A percentile compares a stretch with the other conserved stretches of the same genome.
phyloP scores from a whole-genome alignment of 1,140 invertebrate genomes.

The Bursaphelenchus mucronatus region DNA sequence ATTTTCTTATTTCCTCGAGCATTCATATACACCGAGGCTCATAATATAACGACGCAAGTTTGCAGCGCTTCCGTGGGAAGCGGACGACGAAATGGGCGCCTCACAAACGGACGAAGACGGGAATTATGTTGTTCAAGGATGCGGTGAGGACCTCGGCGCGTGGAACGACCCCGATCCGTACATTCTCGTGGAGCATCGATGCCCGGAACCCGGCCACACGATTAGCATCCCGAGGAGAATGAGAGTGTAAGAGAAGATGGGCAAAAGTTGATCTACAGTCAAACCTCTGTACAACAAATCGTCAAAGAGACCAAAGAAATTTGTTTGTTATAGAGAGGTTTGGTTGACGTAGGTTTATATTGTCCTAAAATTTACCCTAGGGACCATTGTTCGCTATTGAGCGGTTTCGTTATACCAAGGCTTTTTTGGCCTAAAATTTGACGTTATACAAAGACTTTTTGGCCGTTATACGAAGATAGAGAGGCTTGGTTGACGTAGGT shows the following conservation, averaged over 20 bases:
- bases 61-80: slow-evolving; percentile 41
- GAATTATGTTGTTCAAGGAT: slow-evolving; percentile 32
- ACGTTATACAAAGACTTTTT: too few species aligned
- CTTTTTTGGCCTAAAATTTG: too few species aligned
- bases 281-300: too few species aligned
- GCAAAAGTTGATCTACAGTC: too few species aligned
- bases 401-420: too few species aligned
- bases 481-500: too few species aligned
- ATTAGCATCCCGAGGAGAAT: slow-evolving; percentile 26
- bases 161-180: slow-evolving; percentile 48
- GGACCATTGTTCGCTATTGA: too few species aligned
- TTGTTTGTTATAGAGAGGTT: too few species aligned
- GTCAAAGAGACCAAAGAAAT: too few species aligned
- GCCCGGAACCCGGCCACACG: slow-evolving; percentile 33
- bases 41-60: background rate
- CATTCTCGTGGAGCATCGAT: slow-evolving; percentile 33
- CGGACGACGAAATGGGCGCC: slow-evolving; percentile 31
- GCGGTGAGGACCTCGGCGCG: slow-evolving; percentile 33
- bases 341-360: too few species aligned
- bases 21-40: background rate
- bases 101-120: slow-evolving; percentile 26
- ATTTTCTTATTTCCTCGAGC: background rate
- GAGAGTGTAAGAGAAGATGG: slow-evolving; percentile 28
- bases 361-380: too few species aligned
- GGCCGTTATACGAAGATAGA: too few species aligned